Evolutionary conservation across 1,140 invertebrate species (phyloP).

Genomic region (Pseudomyrmex gracilis): DNA sequence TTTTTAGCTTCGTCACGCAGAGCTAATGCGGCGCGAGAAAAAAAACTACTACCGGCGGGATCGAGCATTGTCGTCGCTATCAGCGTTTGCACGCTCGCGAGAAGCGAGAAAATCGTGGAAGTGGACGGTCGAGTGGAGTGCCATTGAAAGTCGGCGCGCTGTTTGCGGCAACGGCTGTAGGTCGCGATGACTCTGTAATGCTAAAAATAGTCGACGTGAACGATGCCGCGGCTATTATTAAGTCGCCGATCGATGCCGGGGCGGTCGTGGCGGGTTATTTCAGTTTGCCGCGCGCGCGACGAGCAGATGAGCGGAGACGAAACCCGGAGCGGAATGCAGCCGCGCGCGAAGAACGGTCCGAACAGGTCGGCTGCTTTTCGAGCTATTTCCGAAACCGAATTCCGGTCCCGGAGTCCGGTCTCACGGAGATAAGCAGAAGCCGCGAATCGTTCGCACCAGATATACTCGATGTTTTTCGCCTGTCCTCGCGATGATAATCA

Average conservation of each 20-base stretch:
- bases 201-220: slow-evolving; percentile 74
- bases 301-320: not conserved
- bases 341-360: not conserved
- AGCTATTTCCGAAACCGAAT: slow-evolving; percentile 22
- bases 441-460: too few relatives aligned
- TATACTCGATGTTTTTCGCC: too few relatives aligned
- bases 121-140: slow-evolving; percentile 50
- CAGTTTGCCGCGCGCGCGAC: slow-evolving; percentile 37
- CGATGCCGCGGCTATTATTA: slow-evolving; percentile 74
- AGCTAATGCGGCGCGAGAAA: too few relatives aligned
- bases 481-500: too few relatives aligned
- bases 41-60: too few relatives aligned
- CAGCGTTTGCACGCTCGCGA: not conserved
- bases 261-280: slow-evolving; percentile 69
- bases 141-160: slow-evolving; percentile 73
- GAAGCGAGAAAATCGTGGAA: not conserved
- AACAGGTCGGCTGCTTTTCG: slow-evolving; percentile 17
- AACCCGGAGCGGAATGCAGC: not conserved
- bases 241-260: slow-evolving; percentile 72
- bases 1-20: too few relatives aligned
- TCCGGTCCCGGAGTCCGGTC: slow-evolving; percentile 21
- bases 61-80: not conserved
- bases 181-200: slow-evolving; percentile 74
- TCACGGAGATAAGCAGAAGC: slow-evolving; percentile 28
- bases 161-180: slow-evolving; percentile 65